A percentile compares a stretch with the other conserved stretches of the same genome.
These are phyloP conservation scores for Phenganax stokvisi DNA, from an alignment of 92 coral and sea anemone genomes.

Conservation along the genomic window DNA sequence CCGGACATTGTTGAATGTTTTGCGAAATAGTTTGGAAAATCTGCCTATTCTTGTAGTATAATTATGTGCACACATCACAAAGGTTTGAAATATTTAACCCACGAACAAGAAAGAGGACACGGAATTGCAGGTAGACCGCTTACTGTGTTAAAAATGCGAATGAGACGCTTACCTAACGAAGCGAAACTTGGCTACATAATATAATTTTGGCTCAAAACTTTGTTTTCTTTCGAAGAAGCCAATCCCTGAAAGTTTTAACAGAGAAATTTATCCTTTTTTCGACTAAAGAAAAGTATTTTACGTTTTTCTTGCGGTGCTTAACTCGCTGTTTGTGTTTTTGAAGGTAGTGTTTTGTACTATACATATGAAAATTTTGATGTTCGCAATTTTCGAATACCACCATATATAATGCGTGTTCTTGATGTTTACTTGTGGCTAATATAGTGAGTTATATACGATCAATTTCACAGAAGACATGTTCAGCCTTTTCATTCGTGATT, in stretches of 20 bases:
- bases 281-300: too few species aligned
- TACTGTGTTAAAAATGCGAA: background rate
- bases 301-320: too few species aligned
- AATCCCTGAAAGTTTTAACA: background rate
- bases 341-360: too few species aligned
- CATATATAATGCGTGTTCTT: too few species aligned
- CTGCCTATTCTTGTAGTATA: background rate
- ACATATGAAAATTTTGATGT: too few species aligned
- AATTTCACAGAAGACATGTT: too few species aligned
- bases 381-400: too few species aligned
- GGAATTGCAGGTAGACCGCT: background rate
- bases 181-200: background rate
- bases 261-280: too few species aligned
- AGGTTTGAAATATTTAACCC: background rate
- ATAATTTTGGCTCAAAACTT: background rate
- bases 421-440: too few species aligned
- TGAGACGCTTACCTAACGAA: background rate
- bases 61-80: conserved; percentile 4
- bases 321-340: too few species aligned
- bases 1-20: background rate
- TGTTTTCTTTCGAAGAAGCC: background rate
- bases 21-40: background rate
- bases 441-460: too few species aligned
- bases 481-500: too few species aligned
- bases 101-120: background rate